Conservation (phyloP, 2,113 vertebrate species). For the Chrysochloris asiatica region DNA sequence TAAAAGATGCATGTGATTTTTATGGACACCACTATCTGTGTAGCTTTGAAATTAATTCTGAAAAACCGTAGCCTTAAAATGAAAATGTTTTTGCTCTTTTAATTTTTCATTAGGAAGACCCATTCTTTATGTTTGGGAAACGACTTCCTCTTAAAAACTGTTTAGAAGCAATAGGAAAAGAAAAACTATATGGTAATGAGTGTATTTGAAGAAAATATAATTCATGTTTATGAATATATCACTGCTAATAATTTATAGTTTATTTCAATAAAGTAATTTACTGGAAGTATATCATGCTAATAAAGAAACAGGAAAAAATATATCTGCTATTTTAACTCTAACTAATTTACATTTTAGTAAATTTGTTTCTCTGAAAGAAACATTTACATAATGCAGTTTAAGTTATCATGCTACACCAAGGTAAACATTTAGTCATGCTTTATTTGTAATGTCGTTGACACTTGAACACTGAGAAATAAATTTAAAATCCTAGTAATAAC, state of each 20-base stretch:
- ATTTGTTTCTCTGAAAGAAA: slow-evolving; percentile 27
- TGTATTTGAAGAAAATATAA: slow-evolving; percentile 20
- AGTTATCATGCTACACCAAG: slow-evolving; percentile 50
- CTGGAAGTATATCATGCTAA: slow-evolving; percentile 37
- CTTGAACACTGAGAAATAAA: neutral
- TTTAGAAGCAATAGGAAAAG: neutral
- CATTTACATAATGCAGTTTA: slow-evolving; percentile 7
- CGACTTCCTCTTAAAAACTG: neutral
- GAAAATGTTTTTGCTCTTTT: neutral
- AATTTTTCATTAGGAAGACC: neutral
- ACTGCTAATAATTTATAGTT: slow-evolving; percentile 34
- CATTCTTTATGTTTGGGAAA: neutral
- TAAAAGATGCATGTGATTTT: neutral
- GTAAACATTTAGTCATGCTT: slow-evolving; percentile 43
- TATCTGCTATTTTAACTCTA: slow-evolving; percentile 28
- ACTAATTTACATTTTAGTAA: slow-evolving; percentile 14
- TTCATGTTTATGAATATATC: slow-evolving; percentile 5
- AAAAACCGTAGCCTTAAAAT: neutral
- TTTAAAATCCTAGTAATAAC: slow-evolving; percentile 24
- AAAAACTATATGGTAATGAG: slow-evolving; percentile 31
- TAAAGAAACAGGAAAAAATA: slow-evolving; percentile 6
- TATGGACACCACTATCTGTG: neutral
- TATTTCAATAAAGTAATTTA: slow-evolving; percentile 43
- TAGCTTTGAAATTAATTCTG: neutral
- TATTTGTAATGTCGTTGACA: slow-evolving; percentile 48